A percentile compares a stretch with the other conserved stretches of the same genome.
Conservation (phyloP, 2,797 vertebrate species). For the Urosaurus nigricauda region DNA sequence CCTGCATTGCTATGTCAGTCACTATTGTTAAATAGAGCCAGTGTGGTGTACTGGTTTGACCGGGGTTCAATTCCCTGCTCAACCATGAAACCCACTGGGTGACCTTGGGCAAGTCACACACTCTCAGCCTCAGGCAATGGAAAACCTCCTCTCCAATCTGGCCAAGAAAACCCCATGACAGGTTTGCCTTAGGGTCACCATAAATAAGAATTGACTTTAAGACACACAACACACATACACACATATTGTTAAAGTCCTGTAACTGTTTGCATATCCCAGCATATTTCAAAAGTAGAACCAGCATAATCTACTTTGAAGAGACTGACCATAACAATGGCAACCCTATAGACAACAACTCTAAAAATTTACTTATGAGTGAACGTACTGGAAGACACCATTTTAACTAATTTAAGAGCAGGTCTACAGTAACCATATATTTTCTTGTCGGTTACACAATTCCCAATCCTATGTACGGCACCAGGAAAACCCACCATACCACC, state of each 20-base stretch:
- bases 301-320: conserved; percentile 24
- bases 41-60: too few relatives aligned
- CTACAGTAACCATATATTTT: conserved; percentile 19
- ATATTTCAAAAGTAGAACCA: conserved; percentile 14
- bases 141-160: too few relatives aligned
- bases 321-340: not conserved
- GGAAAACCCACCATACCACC: not conserved
- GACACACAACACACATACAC: too few relatives aligned
- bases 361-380: not conserved
- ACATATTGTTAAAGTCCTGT: not conserved
- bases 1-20: not conserved
- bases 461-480: conserved; percentile 17
- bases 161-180: too few relatives aligned
- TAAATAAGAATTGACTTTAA: too few relatives aligned
- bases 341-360: not conserved
- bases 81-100: too few relatives aligned
- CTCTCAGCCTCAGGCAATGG: too few relatives aligned
- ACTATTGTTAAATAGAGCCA: not conserved
- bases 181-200: too few relatives aligned
- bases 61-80: too few relatives aligned
- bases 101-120: too few relatives aligned
- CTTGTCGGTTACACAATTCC: conserved; percentile 32
- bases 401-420: conserved; percentile 27
- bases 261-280: conserved; percentile 18
- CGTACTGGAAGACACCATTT: not conserved